Evolutionary conservation across 1,140 invertebrate species (phyloP), one percentile per base, ranked within the genome.

Genomic region (Aphaenogaster ashmeadi): DNA sequence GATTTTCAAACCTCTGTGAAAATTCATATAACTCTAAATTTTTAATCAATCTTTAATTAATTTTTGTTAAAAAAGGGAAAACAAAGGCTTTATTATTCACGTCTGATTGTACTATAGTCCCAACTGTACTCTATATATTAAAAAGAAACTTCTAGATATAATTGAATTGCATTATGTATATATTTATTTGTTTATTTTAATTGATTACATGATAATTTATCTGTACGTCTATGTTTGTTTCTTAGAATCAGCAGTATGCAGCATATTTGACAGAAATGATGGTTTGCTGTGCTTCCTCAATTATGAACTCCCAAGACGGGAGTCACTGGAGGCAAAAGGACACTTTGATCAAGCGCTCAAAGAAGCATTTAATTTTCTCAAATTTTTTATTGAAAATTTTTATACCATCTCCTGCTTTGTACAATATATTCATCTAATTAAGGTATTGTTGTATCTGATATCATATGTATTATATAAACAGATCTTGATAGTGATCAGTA

Each of bases 371-470:
- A 33, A 69, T 21, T 75, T 92, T 2, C 54, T 94, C 6, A 15
- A 87, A 58, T 90, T 91, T 86, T 50, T 93, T 38, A 92, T 94
- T 15, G 66, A 88, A 44, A 81, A 93, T 66, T 93, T 90, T 80
- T 33, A 72, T 56, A 77, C 89, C 2, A 74, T 89, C 3, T 8
- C 27, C 3, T 50, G 33, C 7, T 94, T 89, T 64, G 41, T 85
- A 38, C 86, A 75, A 2, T 94, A 94, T 60, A 87, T 93, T 47
- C 8, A 74, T 36, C 0, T 77, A 41, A 90, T 91, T 41, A 92
- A 86, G 83, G 94, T 87, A 81, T 78, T 27, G 50, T 81, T 56
- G 50, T 56, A 21, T 8, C 64, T 36, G 64, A 66, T 11, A 79
- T n/a, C 27, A n/a, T 38, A 52, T 52, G 52, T 21, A 66, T 41